A percentile compares a stretch with the other conserved stretches of the same genome.
These are phyloP conservation scores for Taphrorychus bicolor DNA, from an alignment of 2,888 invertebrate species.

Conservation along the genomic window DNA sequence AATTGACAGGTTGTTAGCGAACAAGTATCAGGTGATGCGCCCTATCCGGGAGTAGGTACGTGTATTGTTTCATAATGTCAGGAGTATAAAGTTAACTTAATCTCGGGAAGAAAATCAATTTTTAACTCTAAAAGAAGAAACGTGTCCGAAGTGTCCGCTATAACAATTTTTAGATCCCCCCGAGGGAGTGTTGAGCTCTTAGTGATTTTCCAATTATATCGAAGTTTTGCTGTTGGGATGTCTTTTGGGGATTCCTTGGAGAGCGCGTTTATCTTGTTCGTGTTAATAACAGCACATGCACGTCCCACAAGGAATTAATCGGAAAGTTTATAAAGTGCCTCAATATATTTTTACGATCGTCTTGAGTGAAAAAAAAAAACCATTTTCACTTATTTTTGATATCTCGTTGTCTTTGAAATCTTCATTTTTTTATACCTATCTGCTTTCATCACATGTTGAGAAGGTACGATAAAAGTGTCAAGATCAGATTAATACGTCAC, in stretches of 20 bases:
- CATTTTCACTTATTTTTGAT: too few species aligned
- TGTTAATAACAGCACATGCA: conserved; percentile 9
- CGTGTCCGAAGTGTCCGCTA: not conserved
- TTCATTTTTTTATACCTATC: too few species aligned
- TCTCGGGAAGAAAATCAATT: not conserved
- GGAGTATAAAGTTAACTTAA: not conserved
- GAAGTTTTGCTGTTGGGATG: conserved; percentile 18
- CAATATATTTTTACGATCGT: too few species aligned
- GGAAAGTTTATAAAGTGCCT: too few species aligned
- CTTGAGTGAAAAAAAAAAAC: too few species aligned
- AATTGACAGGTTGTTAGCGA: not conserved
- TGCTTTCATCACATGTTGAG: too few species aligned
- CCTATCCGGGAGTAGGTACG: not conserved
- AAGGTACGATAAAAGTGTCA: too few species aligned
- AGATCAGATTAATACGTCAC: too few species aligned
- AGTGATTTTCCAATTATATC: conserved; percentile 28
- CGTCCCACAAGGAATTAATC: conserved; percentile 1
- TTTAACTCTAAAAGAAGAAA: not conserved
- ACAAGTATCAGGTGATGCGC: not conserved
- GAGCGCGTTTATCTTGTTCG: conserved; percentile 12
- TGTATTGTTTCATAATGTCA: not conserved
- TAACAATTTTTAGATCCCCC: not conserved
- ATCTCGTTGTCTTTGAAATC: too few species aligned
- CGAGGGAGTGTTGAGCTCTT: not conserved
- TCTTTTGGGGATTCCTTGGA: conserved; percentile 8